Conservation (phyloP, 2,888 invertebrate genomes). For the Ochropleura plecta region DNA sequence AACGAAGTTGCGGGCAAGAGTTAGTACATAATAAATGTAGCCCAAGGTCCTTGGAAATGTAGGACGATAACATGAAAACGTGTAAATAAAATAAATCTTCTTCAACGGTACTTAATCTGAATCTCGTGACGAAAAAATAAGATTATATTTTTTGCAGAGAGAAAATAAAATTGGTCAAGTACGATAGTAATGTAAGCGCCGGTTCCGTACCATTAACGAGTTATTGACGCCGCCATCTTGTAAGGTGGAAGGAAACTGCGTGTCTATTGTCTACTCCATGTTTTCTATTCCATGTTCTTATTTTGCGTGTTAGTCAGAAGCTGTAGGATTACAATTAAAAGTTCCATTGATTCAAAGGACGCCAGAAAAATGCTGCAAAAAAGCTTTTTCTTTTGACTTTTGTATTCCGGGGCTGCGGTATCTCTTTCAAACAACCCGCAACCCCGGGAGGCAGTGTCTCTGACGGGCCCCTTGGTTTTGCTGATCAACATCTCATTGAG, state of each 20-base stretch:
- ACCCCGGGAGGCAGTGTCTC: too few species aligned
- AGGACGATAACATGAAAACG: constrained; percentile 28
- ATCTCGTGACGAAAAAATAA: constrained; percentile 38
- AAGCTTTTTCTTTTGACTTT: too few species aligned
- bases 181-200: too few species aligned
- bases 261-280: background rate
- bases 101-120: constrained; percentile 35
- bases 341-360: background rate
- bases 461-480: too few species aligned
- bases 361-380: background rate
- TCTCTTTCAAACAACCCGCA: too few species aligned
- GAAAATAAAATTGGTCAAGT: constrained; percentile 14
- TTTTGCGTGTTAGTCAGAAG: background rate
- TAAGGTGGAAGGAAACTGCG: background rate
- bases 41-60: constrained; percentile 7
- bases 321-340: background rate
- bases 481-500: too few species aligned
- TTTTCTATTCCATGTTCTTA: too few species aligned
- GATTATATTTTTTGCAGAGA: constrained; percentile 22
- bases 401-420: too few species aligned
- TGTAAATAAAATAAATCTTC: constrained; percentile 39
- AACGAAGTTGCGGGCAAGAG: too few species aligned
- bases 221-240: background rate
- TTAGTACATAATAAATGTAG: constrained; percentile 20
- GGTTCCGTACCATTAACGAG: constrained; percentile 23